Conservation (phyloP, 2,888 invertebrate species). For the Thelaira solivaga region DNA sequence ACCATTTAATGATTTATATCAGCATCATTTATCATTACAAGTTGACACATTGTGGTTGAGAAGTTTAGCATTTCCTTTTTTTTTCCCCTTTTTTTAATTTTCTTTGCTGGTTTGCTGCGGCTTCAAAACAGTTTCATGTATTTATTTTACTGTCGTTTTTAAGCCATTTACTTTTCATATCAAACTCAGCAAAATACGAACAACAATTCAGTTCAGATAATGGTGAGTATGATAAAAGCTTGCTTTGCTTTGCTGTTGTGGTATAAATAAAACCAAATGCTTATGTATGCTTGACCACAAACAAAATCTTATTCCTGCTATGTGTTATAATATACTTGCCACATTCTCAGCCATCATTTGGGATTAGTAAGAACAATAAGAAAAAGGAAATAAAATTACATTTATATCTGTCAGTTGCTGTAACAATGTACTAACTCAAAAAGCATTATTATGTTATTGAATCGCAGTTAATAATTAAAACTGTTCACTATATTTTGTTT, state of each 20-base stretch:
- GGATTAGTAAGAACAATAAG: too few relatives aligned
- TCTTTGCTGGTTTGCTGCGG: not conserved
- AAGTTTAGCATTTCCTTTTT: constrained; percentile 26
- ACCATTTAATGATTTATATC: constrained; percentile 58
- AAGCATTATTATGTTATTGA: too few relatives aligned
- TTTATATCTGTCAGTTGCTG: too few relatives aligned
- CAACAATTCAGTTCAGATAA: not conserved
- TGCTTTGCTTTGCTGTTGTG: constrained; percentile 2
- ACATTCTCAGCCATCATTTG: too few relatives aligned
- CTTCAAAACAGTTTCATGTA: not conserved
- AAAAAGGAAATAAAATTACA: too few relatives aligned
- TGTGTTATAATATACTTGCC: constrained; percentile 3
- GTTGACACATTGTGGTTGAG: constrained; percentile 58
- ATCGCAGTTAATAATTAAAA: too few relatives aligned
- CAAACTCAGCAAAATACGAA: not conserved
- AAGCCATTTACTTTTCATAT: constrained; percentile 27
- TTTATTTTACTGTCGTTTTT: constrained; percentile 4
- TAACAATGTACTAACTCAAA: too few relatives aligned
- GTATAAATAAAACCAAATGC: constrained; percentile 38
- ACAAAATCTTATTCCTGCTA: constrained; percentile 36
- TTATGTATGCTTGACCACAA: constrained; percentile 52
- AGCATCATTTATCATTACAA: constrained; percentile 57
- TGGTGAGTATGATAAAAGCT: not conserved
- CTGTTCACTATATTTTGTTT: too few relatives aligned
- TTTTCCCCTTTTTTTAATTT: not conserved